Evolutionary conservation across 2,797 vertebrate genomes (phyloP).

Genomic region (Delichon dasypus): DNA sequence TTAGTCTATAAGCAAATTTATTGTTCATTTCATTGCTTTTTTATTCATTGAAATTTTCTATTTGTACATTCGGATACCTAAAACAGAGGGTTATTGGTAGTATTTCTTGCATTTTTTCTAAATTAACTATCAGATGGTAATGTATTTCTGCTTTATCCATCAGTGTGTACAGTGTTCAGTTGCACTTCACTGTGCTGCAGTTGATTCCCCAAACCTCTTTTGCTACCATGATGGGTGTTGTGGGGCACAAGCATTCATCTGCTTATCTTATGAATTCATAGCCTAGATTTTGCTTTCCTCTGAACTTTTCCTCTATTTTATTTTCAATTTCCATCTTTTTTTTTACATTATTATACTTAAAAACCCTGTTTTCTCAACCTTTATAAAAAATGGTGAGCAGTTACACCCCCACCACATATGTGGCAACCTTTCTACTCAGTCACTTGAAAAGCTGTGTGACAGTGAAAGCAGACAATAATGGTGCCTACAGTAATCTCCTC

Average conservation of each 20-base stretch:
- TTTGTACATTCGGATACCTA: background rate
- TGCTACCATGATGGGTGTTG: background rate
- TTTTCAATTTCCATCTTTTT: background rate
- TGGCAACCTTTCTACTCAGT: background rate
- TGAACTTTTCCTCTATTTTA: background rate
- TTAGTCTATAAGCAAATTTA: background rate
- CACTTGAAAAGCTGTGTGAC: background rate
- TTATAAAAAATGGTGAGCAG: fast-evolving
- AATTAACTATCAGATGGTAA: background rate
- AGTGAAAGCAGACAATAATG: background rate
- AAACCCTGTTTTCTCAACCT: background rate
- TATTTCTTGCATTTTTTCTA: background rate
- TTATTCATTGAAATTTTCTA: background rate
- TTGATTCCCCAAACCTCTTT: background rate
- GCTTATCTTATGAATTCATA: background rate
- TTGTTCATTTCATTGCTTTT: background rate
- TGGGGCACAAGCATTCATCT: background rate
- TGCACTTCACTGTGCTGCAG: background rate
- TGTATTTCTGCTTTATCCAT: background rate
- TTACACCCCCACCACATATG: background rate
- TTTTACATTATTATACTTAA: background rate
- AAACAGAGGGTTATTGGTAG: background rate
- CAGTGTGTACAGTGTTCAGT: too few relatives aligned
- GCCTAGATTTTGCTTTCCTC: background rate
- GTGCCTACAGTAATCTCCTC: background rate